A percentile compares a stretch with the other conserved stretches of the same genome.
These are phyloP conservation scores for Aspidapion aeneum DNA, from an alignment of 2,888 invertebrate species.

Conservation along the genomic window DNA sequence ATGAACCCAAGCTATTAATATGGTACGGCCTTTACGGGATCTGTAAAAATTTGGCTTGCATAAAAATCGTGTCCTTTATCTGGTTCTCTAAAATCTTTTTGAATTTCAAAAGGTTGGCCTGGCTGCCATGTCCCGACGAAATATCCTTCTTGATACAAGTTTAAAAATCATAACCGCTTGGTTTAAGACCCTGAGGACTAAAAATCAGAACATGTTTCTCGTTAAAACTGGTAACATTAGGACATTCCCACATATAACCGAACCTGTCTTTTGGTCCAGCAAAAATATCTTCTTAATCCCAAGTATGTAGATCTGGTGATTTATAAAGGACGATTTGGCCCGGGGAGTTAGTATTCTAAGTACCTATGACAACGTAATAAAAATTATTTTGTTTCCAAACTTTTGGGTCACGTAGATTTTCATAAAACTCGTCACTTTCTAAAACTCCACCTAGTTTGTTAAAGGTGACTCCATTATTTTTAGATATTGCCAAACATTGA, in stretches of 20 bases:
- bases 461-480: conserved; percentile 45
- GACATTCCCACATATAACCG: conserved; percentile 54
- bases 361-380: conserved; percentile 49
- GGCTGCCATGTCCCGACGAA: conserved; percentile 50
- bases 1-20: conserved; percentile 49
- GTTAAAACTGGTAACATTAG: conserved; percentile 50
- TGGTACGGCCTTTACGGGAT: conserved; percentile 38
- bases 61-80: conserved; percentile 49
- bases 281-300: conserved; percentile 21
- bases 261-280: conserved; percentile 15
- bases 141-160: conserved; percentile 42
- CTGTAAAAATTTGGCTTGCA: conserved; percentile 48
- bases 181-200: conserved; percentile 48
- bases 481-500: conserved; percentile 41
- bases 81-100: conserved; percentile 21
- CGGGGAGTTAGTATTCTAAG: conserved; percentile 27
- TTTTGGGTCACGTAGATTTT: conserved; percentile 52
- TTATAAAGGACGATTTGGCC: conserved; percentile 46
- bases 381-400: conserved; percentile 47
- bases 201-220: conserved; percentile 47
- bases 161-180: conserved; percentile 40
- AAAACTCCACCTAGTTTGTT: conserved; percentile 46
- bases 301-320: conserved; percentile 42
- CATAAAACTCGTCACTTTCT: conserved; percentile 40
- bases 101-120: conserved; percentile 22